phyloP scores from a whole-genome alignment of 2,113 vertebrate species.

The Sander lucioperca region DNA sequence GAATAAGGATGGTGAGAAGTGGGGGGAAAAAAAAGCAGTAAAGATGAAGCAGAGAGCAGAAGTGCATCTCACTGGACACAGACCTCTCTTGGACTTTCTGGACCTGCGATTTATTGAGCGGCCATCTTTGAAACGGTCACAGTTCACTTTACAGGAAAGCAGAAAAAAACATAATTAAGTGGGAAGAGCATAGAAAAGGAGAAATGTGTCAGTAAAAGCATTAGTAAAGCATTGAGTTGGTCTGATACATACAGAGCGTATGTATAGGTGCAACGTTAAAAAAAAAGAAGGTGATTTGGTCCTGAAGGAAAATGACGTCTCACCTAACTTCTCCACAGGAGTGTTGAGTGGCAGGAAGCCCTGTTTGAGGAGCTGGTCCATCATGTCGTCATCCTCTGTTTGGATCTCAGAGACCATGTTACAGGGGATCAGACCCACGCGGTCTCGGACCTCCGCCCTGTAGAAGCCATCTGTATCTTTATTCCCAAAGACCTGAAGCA shows the following conservation, averaged over 20 bases:
- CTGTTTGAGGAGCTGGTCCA: constrained; percentile 95
- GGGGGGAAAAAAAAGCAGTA: constrained; percentile 8
- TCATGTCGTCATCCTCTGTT: constrained; percentile 95
- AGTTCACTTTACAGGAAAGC: constrained; percentile 86
- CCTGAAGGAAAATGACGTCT: not conserved
- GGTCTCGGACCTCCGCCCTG: constrained; percentile 90
- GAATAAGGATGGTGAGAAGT: constrained; percentile 20
- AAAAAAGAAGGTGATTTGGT: not conserved
- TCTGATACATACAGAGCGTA: constrained; percentile 27
- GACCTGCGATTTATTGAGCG: constrained; percentile 90
- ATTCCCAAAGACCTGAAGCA: constrained; percentile 91
- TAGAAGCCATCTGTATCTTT: constrained; percentile 98
- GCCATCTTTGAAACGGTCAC: constrained; percentile 89
- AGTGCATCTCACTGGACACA: constrained; percentile 78
- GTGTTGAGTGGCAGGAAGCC: constrained; percentile 97
- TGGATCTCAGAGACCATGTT: constrained; percentile 99
- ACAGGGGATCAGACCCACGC: constrained; percentile 94
- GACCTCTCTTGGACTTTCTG: constrained; percentile 90
- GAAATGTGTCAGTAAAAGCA: constrained; percentile 40
- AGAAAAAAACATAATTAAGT: constrained; percentile 75
- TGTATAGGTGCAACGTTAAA: not conserved
- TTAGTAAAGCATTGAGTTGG: constrained; percentile 15
- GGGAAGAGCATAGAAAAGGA: constrained; percentile 57
- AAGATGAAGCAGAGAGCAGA: constrained; percentile 48
- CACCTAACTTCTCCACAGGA: constrained; percentile 95